A percentile compares a stretch with the other conserved stretches of the same genome.
Evolutionary conservation across 30 jellyfish, hydroid and myxozoan species (phyloP).

Genomic region (Pelagia noctiluca): DNA sequence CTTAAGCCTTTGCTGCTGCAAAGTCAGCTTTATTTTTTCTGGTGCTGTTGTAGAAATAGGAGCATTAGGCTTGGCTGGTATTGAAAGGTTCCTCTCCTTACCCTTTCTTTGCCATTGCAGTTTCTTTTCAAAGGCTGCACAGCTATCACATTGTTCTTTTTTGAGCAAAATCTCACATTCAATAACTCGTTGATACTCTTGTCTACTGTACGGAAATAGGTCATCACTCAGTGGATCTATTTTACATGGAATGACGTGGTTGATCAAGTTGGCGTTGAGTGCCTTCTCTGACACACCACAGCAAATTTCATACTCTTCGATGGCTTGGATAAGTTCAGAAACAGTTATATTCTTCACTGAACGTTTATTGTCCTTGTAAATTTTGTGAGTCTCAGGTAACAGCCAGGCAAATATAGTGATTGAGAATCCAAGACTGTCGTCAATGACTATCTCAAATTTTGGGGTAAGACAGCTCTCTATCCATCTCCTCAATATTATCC

Average conservation of each 20-base stretch:
- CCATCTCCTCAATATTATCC: not conserved
- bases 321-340: conserved; percentile 10
- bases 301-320: conserved; percentile 1
- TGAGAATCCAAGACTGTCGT: conserved; percentile 9
- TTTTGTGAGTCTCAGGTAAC: conserved; percentile 17
- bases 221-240: too few relatives aligned
- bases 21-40: conserved; percentile 34
- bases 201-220: too few relatives aligned
- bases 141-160: conserved; percentile 10
- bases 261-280: conserved; percentile 15
- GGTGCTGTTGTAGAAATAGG: conserved; percentile 44
- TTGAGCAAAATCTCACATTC: conserved; percentile 16
- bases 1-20: conserved; percentile 42
- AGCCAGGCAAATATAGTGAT: conserved; percentile 35
- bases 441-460: not conserved
- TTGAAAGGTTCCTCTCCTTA: conserved; percentile 37
- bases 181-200: too few relatives aligned
- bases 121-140: not conserved
- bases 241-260: conserved; percentile 49
- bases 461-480: not conserved
- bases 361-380: conserved; percentile 37
- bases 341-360: conserved; percentile 25
- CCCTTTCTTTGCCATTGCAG: conserved; percentile 8
- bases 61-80: conserved; percentile 41
- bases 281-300: conserved; percentile 29